phyloP scores from a whole-genome alignment of 2,797 vertebrate species.

The Gymnocypris eckloni region DNA sequence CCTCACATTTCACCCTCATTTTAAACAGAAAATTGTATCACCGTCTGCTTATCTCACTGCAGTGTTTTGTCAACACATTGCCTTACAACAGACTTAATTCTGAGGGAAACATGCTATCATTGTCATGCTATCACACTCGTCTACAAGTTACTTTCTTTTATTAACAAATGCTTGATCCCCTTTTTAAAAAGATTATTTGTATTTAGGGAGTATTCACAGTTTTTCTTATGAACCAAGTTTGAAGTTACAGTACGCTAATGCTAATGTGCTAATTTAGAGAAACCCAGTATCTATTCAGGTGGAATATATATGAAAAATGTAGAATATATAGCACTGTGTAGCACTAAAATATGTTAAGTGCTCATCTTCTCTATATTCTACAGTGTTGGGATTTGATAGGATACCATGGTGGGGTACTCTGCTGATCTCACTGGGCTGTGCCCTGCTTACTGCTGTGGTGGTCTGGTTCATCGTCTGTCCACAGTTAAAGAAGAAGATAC shows the following conservation, averaged over 20 bases:
- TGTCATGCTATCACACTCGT: background rate
- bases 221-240: background rate
- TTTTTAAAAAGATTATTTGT: background rate
- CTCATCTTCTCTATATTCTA: constrained; percentile 71
- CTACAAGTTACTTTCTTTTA: background rate
- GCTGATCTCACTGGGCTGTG: constrained; percentile 87
- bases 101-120: background rate
- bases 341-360: constrained; percentile 30
- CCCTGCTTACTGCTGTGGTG: constrained; percentile 83
- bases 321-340: background rate
- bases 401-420: constrained; percentile 92
- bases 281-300: background rate
- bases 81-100: background rate
- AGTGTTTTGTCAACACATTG: constrained; percentile 19
- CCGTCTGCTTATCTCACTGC: constrained; percentile 1
- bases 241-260: background rate
- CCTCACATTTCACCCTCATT: background rate
- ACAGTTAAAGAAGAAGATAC: constrained; percentile 91
- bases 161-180: background rate
- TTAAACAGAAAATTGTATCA: background rate
- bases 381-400: constrained; percentile 95
- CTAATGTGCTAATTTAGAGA: constrained; percentile 3
- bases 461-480: constrained; percentile 96
- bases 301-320: background rate
- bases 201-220: background rate